A percentile compares a stretch with the other conserved stretches of the same genome.
These are phyloP conservation scores for Pycnonotus jocosus DNA, from an alignment of 2,113 vertebrate species.

Conservation along the genomic window DNA sequence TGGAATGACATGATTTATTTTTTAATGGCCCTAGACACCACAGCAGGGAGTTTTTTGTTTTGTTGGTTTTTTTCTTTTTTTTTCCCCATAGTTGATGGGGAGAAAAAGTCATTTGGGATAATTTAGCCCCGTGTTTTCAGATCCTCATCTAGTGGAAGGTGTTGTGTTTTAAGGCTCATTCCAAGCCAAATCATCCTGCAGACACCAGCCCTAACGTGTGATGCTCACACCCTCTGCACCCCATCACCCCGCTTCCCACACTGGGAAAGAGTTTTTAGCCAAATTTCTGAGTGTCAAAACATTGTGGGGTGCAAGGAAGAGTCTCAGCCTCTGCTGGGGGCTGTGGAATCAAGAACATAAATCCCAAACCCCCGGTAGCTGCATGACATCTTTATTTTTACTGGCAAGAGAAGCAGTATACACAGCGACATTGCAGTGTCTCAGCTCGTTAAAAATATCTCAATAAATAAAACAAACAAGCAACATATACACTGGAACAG, in stretches of 20 bases:
- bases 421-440: constrained; percentile 62
- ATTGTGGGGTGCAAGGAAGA: background rate
- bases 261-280: background rate
- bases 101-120: background rate
- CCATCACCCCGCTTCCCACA: background rate
- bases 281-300: background rate
- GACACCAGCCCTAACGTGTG: accelerated
- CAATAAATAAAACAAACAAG: constrained; percentile 93
- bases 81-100: background rate
- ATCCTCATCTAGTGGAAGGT: background rate
- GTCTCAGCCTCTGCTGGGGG: background rate
- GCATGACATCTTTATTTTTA: constrained; percentile 66
- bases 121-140: background rate
- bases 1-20: background rate
- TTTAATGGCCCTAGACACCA: background rate
- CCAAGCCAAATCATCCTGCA: background rate
- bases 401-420: constrained; percentile 55
- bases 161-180: background rate
- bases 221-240: background rate
- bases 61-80: background rate
- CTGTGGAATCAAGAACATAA: background rate
- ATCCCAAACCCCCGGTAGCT: background rate
- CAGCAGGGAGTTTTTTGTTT: background rate
- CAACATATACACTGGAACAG: constrained; percentile 83
- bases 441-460: constrained; percentile 81